Base-by-base conservation (phyloP, 2,113 vertebrate species). In the Verasper variegatus region DNA sequence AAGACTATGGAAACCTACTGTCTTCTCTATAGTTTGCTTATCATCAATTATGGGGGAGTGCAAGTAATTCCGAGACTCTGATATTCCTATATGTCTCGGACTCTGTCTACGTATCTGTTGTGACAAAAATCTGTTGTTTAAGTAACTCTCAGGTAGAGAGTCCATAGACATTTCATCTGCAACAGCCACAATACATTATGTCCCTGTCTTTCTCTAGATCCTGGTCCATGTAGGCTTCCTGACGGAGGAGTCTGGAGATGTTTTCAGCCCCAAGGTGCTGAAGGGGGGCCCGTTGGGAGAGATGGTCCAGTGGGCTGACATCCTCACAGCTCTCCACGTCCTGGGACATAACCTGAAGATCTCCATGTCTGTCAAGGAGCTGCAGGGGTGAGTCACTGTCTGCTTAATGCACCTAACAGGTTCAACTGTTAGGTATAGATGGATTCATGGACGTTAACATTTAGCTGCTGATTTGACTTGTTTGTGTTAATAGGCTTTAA, bases 241-340 rank as follows among this genome's bases (percentile, higher is more conserved):
- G 87, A 99, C 97, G 0, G 98, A 99, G 90, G 97, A 99, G 89
- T 98, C 97, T 0, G 98, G 98, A 35, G 97, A 99, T 0, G 97
- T 98, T 67, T 99, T 99, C 93, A 99, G 97, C 66, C 97, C 97
- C 0, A 95, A 97, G 74, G 97, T 99, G 78, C 93, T 98, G 84
- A 99, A 98, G 82, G 98, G 98, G 1, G 97, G 98, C 2, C 98
- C 98, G 0, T 87, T 99, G 76, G 98, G 98, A 0, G 98, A 99
- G 92, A 98, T 99, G 97, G 98, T 99, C 80, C 98, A 99, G 86
- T 99, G 98, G 98, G 98, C 98, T 0, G 98, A 99, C 90, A 97
- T 99, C 80, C 93, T 99, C 80, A 96, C 97, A 0, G 93, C 95
- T 2, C 97, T 99, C 49, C 96, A 97, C 35, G 91, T 98, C 64